phyloP scores from a whole-genome alignment of 2,888 invertebrate genomes.

The Psylliodes chrysocephalus region DNA sequence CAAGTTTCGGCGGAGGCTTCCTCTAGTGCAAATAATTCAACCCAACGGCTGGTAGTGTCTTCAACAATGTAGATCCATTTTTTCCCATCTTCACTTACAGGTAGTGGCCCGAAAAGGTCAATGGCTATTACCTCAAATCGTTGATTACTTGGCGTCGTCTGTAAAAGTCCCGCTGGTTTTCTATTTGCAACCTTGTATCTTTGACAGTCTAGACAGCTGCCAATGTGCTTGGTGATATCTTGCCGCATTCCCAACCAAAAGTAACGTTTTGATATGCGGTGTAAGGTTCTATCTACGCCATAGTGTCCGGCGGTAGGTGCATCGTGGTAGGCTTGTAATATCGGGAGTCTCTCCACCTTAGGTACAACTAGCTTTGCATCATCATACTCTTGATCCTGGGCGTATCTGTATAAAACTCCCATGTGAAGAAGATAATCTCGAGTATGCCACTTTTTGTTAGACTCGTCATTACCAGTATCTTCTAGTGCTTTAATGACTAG shows the following conservation, averaged over 20 bases:
- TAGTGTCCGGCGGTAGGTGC: no score
- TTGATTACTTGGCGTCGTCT: constrained; percentile 40
- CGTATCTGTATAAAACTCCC: constrained; percentile 7
- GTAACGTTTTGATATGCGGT: constrained; percentile 34
- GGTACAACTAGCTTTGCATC: constrained; percentile 13
- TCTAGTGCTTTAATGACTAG: constrained; percentile 8
- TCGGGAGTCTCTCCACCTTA: no score
- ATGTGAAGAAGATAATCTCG: constrained; percentile 4
- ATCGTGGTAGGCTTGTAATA: no score
- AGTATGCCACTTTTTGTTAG: background rate
- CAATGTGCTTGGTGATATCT: constrained; percentile 28
- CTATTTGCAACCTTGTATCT: constrained; percentile 28
- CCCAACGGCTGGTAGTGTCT: no score
- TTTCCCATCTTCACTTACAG: no score
- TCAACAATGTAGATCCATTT: no score
- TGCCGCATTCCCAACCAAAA: no score
- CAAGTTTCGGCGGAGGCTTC: constrained; percentile 38
- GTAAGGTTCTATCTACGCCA: constrained; percentile 36
- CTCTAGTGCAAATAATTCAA: constrained; percentile 49
- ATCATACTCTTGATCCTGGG: constrained; percentile 3
- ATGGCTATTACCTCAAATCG: constrained; percentile 50
- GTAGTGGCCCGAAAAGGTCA: constrained; percentile 52
- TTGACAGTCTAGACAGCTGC: constrained; percentile 14
- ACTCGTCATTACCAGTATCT: no score
- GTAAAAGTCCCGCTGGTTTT: constrained; percentile 33